Conservation (phyloP, 2,113 vertebrate genomes). For the Ardeotis arabs region DNA sequence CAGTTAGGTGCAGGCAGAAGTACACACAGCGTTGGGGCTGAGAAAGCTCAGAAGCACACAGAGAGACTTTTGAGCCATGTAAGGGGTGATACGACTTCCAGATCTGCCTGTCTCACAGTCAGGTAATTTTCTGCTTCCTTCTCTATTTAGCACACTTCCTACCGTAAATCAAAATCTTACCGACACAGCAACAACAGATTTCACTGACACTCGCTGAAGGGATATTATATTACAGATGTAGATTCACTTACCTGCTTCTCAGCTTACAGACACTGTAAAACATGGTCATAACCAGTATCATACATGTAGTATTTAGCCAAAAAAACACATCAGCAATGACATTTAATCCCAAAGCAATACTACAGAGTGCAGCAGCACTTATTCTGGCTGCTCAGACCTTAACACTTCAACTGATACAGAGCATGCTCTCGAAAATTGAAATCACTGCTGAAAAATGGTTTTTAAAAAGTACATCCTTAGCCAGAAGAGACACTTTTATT, state of each 20-base stretch:
- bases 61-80: neutral
- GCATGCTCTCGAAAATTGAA: slow-evolving; percentile 40
- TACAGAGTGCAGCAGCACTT: neutral
- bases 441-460: slow-evolving; percentile 39
- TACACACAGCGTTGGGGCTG: neutral
- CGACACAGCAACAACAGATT: neutral
- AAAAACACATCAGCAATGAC: neutral
- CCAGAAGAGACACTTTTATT: slow-evolving; percentile 20
- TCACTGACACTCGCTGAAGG: neutral
- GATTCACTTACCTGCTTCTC: neutral
- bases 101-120: neutral
- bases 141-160: neutral
- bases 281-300: neutral
- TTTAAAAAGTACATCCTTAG: slow-evolving; percentile 24
- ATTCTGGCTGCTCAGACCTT: neutral
- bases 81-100: neutral
- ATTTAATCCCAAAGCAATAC: neutral
- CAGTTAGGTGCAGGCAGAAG: neutral
- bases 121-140: neutral
- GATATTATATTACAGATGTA: neutral
- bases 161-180: neutral
- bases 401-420: neutral
- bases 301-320: neutral
- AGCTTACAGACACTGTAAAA: neutral
- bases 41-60: neutral